Percentiles rank a stretch among this genome's conserved stretches.
Evolutionary conservation across 2,888 invertebrate genomes (phyloP).

Genomic region (Crepidodera aurea): DNA sequence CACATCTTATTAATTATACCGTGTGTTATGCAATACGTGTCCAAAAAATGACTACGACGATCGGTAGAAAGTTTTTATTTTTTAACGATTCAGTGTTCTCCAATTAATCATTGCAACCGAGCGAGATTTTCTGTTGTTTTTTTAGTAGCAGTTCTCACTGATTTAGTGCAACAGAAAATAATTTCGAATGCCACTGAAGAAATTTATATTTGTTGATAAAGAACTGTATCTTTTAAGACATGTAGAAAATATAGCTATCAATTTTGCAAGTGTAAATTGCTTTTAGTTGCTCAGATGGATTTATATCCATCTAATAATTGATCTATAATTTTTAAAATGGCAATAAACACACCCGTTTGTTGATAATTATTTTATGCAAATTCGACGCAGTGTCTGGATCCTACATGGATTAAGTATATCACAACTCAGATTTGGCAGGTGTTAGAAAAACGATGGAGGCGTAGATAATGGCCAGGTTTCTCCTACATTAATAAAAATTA

Average conservation of each 20-base stretch:
- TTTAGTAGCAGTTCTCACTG: slow-evolving; percentile 12
- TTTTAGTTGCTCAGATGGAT: slow-evolving; percentile 37
- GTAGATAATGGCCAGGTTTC: slow-evolving; percentile 30
- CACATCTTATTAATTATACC: slow-evolving; percentile 10
- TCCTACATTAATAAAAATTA: slow-evolving; percentile 31
- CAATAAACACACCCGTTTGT: slow-evolving; percentile 38
- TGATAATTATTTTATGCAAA: slow-evolving; percentile 39
- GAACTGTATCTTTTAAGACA: slow-evolving; percentile 27
- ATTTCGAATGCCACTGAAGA: slow-evolving; percentile 20
- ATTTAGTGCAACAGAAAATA: slow-evolving; percentile 21
- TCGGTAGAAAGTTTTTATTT: slow-evolving; percentile 24
- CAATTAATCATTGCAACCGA: slow-evolving; percentile 12
- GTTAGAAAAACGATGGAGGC: slow-evolving; percentile 32
- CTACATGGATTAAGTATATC: slow-evolving; percentile 35
- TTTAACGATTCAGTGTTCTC: slow-evolving; percentile 8
- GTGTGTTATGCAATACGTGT: slow-evolving; percentile 15
- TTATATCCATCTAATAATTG: slow-evolving; percentile 42
- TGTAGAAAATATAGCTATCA: slow-evolving; percentile 35
- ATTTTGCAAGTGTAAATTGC: slow-evolving; percentile 40
- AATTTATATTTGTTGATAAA: slow-evolving; percentile 28
- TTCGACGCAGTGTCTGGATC: slow-evolving; percentile 25
- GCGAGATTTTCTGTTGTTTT: slow-evolving; percentile 12
- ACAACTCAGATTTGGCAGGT: slow-evolving; percentile 33
- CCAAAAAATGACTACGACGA: slow-evolving; percentile 10
- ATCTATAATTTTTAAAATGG: slow-evolving; percentile 42